A percentile compares a stretch with the other conserved stretches of the same genome.
Evolutionary conservation across 1,140 invertebrate species (phyloP).

Genomic region (Lepidurus apus): DNA sequence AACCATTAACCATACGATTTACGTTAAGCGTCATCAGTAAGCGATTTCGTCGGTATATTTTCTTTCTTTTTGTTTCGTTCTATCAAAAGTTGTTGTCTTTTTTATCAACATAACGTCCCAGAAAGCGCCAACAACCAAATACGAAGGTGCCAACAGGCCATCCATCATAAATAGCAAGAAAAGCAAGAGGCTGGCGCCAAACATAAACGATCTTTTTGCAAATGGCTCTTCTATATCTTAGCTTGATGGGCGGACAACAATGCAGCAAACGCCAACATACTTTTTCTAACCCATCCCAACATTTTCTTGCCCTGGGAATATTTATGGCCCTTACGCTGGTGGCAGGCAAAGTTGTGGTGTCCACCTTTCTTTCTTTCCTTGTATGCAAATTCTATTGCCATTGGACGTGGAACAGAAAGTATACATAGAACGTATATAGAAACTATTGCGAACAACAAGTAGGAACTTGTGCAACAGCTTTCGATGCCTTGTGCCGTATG

Average conservation of each 20-base stretch:
- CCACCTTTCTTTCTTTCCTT: neutral
- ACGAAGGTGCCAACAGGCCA: conserved; percentile 11
- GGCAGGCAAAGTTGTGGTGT: conserved; percentile 8
- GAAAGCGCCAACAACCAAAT: conserved; percentile 9
- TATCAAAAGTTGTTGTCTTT: neutral
- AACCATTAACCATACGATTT: neutral
- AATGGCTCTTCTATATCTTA: conserved; percentile 1
- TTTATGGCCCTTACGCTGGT: neutral
- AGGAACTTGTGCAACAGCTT: neutral
- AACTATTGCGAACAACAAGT: neutral
- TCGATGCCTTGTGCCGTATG: neutral
- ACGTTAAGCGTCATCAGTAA: conserved; percentile 9
- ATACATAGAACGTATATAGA: neutral
- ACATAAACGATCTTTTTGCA: conserved; percentile 10
- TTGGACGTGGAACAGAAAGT: neutral
- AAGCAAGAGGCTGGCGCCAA: conserved; percentile 15
- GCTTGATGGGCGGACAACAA: conserved; percentile 20
- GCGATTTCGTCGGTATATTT: neutral
- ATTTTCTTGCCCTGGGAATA: neutral
- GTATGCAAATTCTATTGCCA: neutral
- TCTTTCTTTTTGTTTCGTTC: neutral
- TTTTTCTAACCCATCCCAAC: neutral
- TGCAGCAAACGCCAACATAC: neutral
- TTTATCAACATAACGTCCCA: neutral
- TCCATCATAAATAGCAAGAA: conserved; percentile 18